phyloP scores from a whole-genome alignment of 2,888 invertebrate species.

The Drosophila lacicola region DNA sequence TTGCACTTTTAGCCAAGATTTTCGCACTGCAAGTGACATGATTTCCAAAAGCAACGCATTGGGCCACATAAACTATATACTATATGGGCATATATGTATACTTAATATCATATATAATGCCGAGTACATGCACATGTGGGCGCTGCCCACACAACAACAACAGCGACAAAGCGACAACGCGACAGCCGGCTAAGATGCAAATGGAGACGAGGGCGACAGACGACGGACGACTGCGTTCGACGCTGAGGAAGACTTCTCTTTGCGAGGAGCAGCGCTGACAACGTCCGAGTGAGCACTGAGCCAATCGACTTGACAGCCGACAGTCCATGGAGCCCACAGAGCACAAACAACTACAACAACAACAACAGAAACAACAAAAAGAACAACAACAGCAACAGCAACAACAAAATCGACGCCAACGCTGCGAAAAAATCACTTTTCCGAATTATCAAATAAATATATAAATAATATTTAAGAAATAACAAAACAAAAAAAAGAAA shows the following conservation, averaged over 20 bases:
- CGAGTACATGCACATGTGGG: conserved; percentile 40
- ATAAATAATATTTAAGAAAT: conserved; percentile 62
- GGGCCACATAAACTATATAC: conserved; percentile 54
- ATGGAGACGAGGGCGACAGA: conserved; percentile 21
- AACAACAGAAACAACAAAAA: conserved; percentile 1
- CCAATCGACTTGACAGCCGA: conserved; percentile 68
- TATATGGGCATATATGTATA: conserved; percentile 20
- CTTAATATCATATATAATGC: conserved; percentile 3
- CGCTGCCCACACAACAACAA: conserved; percentile 32
- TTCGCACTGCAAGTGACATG: conserved; percentile 75
- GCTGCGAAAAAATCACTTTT: conserved; percentile 63
- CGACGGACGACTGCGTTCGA: conserved; percentile 5
- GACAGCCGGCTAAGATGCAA: conserved; percentile 60
- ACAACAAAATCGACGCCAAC: conserved; percentile 37
- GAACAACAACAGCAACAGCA: not conserved
- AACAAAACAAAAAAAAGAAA: conserved; percentile 12
- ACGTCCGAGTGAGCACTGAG: conserved; percentile 73
- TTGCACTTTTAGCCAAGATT: conserved; percentile 53
- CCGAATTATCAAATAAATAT: conserved; percentile 68
- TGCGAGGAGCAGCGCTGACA: conserved; percentile 61
- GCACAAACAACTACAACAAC: conserved; percentile 19
- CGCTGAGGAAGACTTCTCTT: conserved; percentile 26
- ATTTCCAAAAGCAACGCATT: conserved; percentile 76
- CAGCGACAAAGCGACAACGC: conserved; percentile 23
- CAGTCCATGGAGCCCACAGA: conserved; percentile 74